Evolutionary conservation across 2,113 vertebrate species (phyloP).

Genomic region (Collichthys lucidus): DNA sequence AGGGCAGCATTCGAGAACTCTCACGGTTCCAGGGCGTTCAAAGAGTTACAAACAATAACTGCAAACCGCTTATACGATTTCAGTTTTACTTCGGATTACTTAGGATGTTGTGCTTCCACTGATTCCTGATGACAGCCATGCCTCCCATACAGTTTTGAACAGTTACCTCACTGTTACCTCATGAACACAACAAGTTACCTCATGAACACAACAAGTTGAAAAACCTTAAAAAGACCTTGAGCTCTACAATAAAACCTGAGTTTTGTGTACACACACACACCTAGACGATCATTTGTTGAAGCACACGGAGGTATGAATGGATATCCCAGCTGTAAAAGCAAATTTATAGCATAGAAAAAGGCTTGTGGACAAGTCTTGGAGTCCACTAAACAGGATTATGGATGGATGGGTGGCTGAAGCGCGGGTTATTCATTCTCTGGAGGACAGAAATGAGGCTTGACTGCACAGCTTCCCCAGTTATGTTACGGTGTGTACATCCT

Average conservation of each 20-base stretch:
- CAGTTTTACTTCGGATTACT: too few species aligned
- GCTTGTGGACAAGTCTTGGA: constrained; percentile 31
- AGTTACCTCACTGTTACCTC: background rate
- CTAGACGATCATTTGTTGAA: constrained; percentile 5
- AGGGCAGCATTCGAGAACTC: background rate
- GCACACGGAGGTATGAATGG: constrained; percentile 27
- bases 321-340: constrained; percentile 60
- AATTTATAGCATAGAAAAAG: constrained; percentile 54
- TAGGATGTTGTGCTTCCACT: background rate
- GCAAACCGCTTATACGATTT: too few species aligned
- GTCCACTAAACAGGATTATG: constrained; percentile 45
- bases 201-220: background rate
- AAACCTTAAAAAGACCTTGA: constrained; percentile 25
- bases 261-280: constrained; percentile 6
- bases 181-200: background rate
- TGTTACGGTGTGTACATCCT: constrained; percentile 29
- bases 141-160: too few species aligned
- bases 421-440: constrained; percentile 44
- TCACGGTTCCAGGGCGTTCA: background rate
- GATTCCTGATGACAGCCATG: constrained; percentile 23
- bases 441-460: constrained; percentile 38
- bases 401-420: constrained; percentile 36
- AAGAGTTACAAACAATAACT: background rate
- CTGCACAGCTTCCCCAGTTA: constrained; percentile 34
- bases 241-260: constrained; percentile 28